Conservation (phyloP, 2,113 vertebrate species). For the Saccopteryx leptura region DNA sequence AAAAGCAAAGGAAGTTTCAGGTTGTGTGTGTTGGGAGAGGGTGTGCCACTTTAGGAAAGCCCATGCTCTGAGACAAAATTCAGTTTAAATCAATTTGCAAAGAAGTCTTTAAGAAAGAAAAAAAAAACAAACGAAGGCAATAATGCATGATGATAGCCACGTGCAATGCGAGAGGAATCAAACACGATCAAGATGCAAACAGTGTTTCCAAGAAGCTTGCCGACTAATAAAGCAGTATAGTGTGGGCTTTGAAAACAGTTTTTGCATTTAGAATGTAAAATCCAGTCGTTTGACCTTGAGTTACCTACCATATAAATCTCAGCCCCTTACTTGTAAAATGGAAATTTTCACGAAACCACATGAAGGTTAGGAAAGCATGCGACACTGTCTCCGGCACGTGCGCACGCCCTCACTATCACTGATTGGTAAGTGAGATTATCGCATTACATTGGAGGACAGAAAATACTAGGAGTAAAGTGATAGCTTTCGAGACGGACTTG, state of each 20-base stretch:
- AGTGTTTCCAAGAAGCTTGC: slow-evolving; percentile 3
- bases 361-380: background rate
- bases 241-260: background rate
- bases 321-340: background rate
- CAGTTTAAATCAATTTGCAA: slow-evolving; percentile 38
- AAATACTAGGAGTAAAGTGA: background rate
- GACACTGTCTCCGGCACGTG: background rate
- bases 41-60: background rate
- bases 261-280: slow-evolving; percentile 39
- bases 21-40: background rate
- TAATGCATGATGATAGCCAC: background rate
- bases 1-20: slow-evolving; percentile 18
- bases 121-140: background rate
- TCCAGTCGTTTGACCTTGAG: background rate
- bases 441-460: background rate
- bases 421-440: background rate
- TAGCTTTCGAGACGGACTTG: background rate
- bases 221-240: background rate
- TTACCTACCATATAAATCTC: background rate
- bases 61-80: background rate
- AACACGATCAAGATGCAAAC: background rate
- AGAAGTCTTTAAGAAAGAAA: background rate
- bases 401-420: background rate
- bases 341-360: background rate
- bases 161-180: background rate